Evolutionary conservation across 1,140 invertebrate genomes (phyloP), one percentile per base, ranked within the genome.

Genomic region (Drusus annulatus): DNA sequence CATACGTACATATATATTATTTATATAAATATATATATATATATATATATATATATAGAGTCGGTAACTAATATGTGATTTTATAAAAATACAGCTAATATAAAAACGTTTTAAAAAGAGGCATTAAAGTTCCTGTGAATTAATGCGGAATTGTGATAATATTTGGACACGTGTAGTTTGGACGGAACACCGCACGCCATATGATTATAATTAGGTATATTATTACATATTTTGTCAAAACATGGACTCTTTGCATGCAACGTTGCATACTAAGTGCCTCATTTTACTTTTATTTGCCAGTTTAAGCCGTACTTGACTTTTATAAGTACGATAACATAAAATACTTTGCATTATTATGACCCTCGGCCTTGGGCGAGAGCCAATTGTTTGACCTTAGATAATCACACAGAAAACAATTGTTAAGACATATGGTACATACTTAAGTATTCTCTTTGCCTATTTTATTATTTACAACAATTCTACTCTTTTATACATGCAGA

Each of bases 201-300:
- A 6, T 65, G 62, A 65, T 65, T 25, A 65, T 0, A 1, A 1
- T 3, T 6, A 6, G 36, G 36, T 45, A 45, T 45, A 13, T 1
- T 45, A 45, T 45, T 13, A 45, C n/a, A 65, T 65, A 65, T 28
- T 65, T 65, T 65, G 62, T 65, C 25, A 65, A n/a, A 45, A 45
- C 36, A 45, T 10, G 36, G 10, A 0, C 36, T 45, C 36, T 13
- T 10, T 45, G 36, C 62, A 31, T 65, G 62, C 62, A 31, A 65
- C 25, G 28, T 16, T 65, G 62, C 62, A 65, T 65, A 28, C 36
- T 25, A 65, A 65, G 62, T 15, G 62, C 2, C 23, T 31, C 19
- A 28, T 16, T 65, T 65, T 16, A 31, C 23, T 21, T 25, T 31
- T 25, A 31, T 65, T 21, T 28, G 62, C 23, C 62, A 15, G 5